Base-by-base conservation (phyloP, 2,113 vertebrate species). In the Sebastes schlegelii region DNA sequence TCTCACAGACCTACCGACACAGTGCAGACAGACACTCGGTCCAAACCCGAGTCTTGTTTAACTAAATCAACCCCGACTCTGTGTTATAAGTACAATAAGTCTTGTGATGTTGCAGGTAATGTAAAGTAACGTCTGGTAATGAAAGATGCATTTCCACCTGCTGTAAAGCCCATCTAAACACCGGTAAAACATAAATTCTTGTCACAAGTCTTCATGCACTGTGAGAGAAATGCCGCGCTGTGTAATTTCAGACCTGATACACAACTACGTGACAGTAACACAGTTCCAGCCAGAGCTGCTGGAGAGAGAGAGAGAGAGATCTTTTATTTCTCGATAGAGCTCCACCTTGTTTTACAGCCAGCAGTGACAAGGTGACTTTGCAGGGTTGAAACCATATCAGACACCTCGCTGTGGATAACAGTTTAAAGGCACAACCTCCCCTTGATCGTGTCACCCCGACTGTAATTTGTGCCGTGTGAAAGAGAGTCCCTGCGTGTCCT, bases 291-390 rank as follows among this genome's bases (percentile, higher is more conserved):
- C 23, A 13, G 23, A 46, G 42, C 5, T 54, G 48, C 34, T 26
- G 60, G 68, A n/a, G 11, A 72, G 19, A 69, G 10, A 65, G n/a
- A 51, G 26, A 34, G 34, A 34, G 26, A 4, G 26, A 34, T 34
- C 26, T 34, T 34, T 21, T 51, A 64, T 48, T 62, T 19, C 58
- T 34, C 3, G 51, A 60, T 23, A 40, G 14, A 57, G 48, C 40
- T 63, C 14, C 11, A 19, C n/a, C 19, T 63, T 76, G 42, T 57
- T 76, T 84, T 52, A 64, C 62, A 64, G 63, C 42, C 77, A 64
- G 55, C 60, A 60, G 17, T 54, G 64, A 74, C 84, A 86, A 86
- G 84, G 84, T 86, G 84, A 84, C 78, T 70, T 76, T 78, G 64
- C 65, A 40, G 80, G 54, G 45, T 34, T 73, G 52, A 80, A 80